These are phyloP conservation scores for Macrosteles quadrilineatus DNA, from an alignment of 1,140 invertebrate genomes.

Conservation along the genomic window DNA sequence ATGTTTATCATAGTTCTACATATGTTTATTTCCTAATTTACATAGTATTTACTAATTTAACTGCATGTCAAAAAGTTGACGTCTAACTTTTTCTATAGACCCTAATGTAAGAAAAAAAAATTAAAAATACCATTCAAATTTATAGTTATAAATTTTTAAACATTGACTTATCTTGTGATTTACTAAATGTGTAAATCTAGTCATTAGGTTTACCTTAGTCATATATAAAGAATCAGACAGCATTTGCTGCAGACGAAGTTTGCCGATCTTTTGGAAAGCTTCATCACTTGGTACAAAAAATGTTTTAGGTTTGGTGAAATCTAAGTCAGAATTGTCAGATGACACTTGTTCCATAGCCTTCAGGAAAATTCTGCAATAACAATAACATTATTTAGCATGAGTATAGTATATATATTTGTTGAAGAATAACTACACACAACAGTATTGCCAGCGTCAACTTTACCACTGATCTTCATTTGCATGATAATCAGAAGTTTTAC, in stretches of 20 bases:
- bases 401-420: neutral
- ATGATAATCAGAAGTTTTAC: neutral
- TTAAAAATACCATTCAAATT: no score
- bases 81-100: no score
- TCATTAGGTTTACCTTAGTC: constrained; percentile 19
- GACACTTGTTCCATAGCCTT: constrained; percentile 8
- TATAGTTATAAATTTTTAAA: no score
- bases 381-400: no score
- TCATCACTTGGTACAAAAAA: constrained; percentile 20
- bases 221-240: neutral
- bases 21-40: no score
- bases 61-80: no score
- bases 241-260: neutral
- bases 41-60: no score
- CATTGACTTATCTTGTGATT: no score
- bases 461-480: neutral
- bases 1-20: no score
- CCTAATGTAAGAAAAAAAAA: no score
- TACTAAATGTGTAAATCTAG: no score
- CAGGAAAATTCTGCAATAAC: constrained; percentile 13
- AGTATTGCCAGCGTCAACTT: neutral
- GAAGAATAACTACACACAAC: neutral
- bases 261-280: constrained; percentile 16
- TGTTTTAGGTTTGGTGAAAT: constrained; percentile 2
- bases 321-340: constrained; percentile 3